Percentiles rank a stretch among this genome's conserved stretches.
phyloP scores from a whole-genome alignment of 2,113 vertebrate genomes.

The Indicator indicator region DNA sequence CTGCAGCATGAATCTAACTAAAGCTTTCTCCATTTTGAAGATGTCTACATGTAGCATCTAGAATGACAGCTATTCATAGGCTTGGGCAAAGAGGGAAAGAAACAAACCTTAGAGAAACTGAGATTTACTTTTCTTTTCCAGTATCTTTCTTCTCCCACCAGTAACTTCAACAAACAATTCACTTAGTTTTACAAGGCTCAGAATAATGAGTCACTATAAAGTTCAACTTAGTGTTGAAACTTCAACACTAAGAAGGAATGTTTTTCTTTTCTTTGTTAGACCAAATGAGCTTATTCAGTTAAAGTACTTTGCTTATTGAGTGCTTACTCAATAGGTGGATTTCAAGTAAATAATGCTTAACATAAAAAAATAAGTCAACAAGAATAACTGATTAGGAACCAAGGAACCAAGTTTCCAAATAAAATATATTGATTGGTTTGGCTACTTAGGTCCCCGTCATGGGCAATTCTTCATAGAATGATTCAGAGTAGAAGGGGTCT shows the following conservation, averaged over 20 bases:
- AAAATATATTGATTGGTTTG: background rate
- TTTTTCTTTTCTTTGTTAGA: background rate
- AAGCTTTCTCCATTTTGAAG: background rate
- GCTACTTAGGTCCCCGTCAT: background rate
- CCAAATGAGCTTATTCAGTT: background rate
- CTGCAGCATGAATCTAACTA: background rate
- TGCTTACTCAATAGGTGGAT: background rate
- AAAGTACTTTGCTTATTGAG: background rate
- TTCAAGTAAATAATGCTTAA: background rate
- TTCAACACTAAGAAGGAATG: background rate
- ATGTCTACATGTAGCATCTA: background rate
- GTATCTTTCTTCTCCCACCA: too few species aligned
- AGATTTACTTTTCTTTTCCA: background rate
- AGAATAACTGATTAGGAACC: background rate
- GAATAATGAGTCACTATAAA: background rate
- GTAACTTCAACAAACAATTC: background rate
- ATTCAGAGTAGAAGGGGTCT: background rate
- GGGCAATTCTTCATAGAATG: background rate
- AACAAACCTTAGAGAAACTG: background rate
- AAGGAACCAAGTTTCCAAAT: background rate
- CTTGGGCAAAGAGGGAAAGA: background rate
- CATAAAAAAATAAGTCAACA: background rate
- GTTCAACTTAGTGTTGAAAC: background rate
- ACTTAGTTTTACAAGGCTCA: background rate
- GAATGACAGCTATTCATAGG: background rate